A percentile compares a stretch with the other conserved stretches of the same genome.
Conservation (phyloP, 2,113 vertebrate species). For the Triplophysa tibetana region DNA sequence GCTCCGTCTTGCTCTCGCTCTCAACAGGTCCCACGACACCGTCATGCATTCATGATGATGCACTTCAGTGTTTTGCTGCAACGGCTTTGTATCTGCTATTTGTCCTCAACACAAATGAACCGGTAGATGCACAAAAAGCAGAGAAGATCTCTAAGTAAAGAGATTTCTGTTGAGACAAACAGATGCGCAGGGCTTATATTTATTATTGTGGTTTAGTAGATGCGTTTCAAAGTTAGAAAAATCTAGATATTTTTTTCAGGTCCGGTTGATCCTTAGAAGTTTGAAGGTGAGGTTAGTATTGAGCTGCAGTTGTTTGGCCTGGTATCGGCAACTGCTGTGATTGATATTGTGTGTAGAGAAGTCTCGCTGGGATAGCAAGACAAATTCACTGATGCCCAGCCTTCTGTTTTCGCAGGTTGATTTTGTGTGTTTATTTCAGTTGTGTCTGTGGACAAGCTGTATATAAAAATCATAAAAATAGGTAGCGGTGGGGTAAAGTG, state of each 20-base stretch:
- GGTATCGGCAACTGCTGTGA: conserved; percentile 71
- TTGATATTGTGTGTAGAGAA: conserved; percentile 68
- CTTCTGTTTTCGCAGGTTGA: conserved; percentile 26
- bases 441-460: not conserved
- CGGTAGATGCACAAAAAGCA: conserved; percentile 4
- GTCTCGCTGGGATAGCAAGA: conserved; percentile 58
- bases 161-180: conserved; percentile 69
- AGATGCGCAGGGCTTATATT: conserved; percentile 56
- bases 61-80: not conserved
- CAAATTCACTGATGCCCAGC: conserved; percentile 48
- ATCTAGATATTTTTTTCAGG: not conserved
- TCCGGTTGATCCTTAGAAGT: conserved; percentile 70
- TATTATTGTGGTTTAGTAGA: not conserved
- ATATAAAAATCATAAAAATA: no score
- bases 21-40: not conserved
- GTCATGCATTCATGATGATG: not conserved
- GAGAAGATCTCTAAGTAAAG: conserved; percentile 52
- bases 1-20: conserved; percentile 20
- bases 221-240: not conserved
- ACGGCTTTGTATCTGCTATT: not conserved
- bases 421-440: not conserved
- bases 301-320: conserved; percentile 66
- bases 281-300: conserved; percentile 76
- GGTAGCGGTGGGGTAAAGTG: no score
- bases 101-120: not conserved